Conservation (phyloP, 2,113 vertebrate species). For the Eptesicus fuscus region DNA sequence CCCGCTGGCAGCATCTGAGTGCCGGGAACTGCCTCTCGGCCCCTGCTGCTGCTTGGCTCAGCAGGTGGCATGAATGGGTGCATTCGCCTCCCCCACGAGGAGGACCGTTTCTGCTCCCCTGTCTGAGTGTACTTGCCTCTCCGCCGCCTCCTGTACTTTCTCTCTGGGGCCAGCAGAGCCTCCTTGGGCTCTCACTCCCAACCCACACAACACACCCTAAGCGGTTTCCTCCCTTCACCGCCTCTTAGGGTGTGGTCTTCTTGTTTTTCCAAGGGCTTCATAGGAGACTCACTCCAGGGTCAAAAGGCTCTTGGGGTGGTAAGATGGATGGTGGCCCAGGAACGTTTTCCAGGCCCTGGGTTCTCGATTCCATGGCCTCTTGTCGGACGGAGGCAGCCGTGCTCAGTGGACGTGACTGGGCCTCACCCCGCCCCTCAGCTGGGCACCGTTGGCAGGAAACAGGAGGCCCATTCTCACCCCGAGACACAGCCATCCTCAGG, state of each 20-base stretch:
- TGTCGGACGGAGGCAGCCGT: neutral
- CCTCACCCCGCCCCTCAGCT: conserved; percentile 23
- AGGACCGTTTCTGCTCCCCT: accelerated
- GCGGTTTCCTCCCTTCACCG: neutral
- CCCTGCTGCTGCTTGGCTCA: neutral
- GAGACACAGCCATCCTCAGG: neutral
- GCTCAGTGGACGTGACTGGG: neutral
- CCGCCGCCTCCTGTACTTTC: neutral
- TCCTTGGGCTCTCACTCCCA: neutral
- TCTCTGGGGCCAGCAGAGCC: neutral
- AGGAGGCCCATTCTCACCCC: neutral
- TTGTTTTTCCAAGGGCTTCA: conserved; percentile 62
- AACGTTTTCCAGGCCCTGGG: neutral
- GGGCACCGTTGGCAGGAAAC: conserved; percentile 23
- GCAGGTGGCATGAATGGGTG: neutral
- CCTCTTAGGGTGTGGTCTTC: conserved; percentile 9
- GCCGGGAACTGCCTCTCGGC: neutral
- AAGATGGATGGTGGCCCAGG: neutral
- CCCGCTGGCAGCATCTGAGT: neutral
- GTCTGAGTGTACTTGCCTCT: neutral
- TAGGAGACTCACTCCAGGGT: conserved; percentile 1
- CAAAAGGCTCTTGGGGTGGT: neutral
- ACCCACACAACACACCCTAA: neutral
- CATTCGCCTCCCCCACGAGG: neutral
- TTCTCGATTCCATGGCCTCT: neutral